Evolutionary conservation across 2,797 vertebrate species (phyloP).

Genomic region (Epinephelus malabaricus): DNA sequence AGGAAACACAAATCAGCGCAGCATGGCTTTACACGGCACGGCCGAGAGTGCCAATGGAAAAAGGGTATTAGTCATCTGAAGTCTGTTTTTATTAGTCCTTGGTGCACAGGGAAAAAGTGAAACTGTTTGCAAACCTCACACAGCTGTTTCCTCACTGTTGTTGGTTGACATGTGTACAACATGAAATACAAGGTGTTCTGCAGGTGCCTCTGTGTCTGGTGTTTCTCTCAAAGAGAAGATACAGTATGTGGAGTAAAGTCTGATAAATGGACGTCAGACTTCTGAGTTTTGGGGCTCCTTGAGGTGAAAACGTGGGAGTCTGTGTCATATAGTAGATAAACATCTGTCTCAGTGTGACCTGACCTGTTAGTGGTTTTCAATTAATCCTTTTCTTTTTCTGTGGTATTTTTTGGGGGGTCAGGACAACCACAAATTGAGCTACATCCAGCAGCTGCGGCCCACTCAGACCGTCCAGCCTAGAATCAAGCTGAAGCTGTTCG

Average conservation of each 20-base stretch:
- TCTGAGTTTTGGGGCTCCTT: not conserved
- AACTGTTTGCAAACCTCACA: too few relatives aligned
- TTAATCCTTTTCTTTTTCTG: not conserved
- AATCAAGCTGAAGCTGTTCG: conserved; percentile 96
- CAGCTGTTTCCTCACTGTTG: too few relatives aligned
- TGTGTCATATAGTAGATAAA: not conserved
- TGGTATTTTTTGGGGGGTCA: conserved; percentile 61
- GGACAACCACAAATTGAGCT: conserved; percentile 92
- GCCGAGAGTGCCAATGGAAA: too few relatives aligned
- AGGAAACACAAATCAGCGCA: too few relatives aligned
- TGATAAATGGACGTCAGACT: not conserved
- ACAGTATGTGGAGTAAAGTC: not conserved
- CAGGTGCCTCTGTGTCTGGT: not conserved
- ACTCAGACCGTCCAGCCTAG: conserved; percentile 90
- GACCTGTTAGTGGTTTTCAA: conserved; percentile 14
- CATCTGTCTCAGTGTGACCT: not conserved
- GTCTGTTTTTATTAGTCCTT: too few relatives aligned
- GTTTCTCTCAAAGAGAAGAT: not conserved
- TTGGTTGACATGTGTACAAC: too few relatives aligned
- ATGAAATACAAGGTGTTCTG: too few relatives aligned
- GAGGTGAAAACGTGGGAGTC: not conserved
- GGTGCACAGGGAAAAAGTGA: too few relatives aligned
- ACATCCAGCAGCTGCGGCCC: conserved; percentile 95
- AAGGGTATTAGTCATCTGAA: too few relatives aligned
- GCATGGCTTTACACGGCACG: too few relatives aligned